phyloP scores from a whole-genome alignment of 1,140 invertebrate species.

The Habropoda laboriosa region DNA sequence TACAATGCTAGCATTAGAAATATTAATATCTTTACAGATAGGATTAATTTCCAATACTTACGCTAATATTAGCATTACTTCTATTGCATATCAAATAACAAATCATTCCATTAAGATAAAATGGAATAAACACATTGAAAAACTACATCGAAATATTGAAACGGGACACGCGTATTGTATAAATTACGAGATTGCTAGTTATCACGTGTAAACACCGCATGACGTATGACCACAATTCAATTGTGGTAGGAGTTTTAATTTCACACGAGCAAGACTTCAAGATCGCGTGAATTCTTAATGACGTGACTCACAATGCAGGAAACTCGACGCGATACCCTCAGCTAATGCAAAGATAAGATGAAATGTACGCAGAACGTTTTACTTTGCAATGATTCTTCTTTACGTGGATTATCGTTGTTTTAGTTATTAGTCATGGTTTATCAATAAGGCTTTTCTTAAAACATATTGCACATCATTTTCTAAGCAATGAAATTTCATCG shows the following conservation, averaged over 20 bases:
- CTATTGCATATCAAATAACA: not conserved
- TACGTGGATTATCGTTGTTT: not conserved
- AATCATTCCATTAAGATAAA: not conserved
- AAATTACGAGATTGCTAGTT: not conserved
- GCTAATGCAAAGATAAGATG: not conserved
- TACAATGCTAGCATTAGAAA: too few relatives aligned
- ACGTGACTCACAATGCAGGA: slow-evolving; percentile 1
- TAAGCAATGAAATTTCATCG: too few relatives aligned
- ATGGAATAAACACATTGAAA: not conserved
- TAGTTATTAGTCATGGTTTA: too few relatives aligned
- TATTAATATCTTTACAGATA: too few relatives aligned
- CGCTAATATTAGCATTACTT: not conserved
- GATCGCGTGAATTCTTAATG: slow-evolving; percentile 5
- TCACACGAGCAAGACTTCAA: not conserved
- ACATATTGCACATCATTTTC: too few relatives aligned
- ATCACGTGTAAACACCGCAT: not conserved
- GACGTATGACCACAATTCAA: not conserved
- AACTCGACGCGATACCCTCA: slow-evolving; percentile 2
- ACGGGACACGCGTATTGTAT: too few relatives aligned
- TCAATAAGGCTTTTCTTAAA: too few relatives aligned
- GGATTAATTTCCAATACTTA: not conserved
- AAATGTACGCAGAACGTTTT: not conserved
- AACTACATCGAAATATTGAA: not conserved
- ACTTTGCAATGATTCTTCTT: not conserved
- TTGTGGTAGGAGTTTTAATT: not conserved